Base-by-base conservation (phyloP, 2,888 invertebrate genomes). In the Amphipoea oculea region DNA sequence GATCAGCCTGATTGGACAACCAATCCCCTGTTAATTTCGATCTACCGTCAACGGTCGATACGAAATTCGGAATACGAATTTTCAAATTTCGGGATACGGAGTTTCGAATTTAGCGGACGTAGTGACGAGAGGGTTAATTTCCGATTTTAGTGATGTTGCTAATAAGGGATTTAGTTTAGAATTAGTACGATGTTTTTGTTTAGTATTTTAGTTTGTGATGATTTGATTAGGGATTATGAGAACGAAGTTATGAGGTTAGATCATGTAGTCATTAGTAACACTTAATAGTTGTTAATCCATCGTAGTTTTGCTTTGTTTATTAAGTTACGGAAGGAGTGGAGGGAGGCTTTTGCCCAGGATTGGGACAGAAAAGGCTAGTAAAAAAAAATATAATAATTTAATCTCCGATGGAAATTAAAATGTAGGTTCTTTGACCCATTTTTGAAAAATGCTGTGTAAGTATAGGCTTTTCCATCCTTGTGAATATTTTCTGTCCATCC, bases 1-100 rank as follows among this genome's bases (percentile, higher is more conserved):
- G 68, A 89, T 86, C 81, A 79, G 73, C 68, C 83, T 82, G 86
- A 89, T 89, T 89, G 89, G 86, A 85, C 81, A 85, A 67, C 88
- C 86, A 87, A 88, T 86, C 78, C 88, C 76, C 71, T 72, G 83
- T 89, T 89, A 89, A 89, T 89, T 89, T 82, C 78, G 84, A 89
- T 82, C 86, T 81, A 83, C 82, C 87, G 83, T 89, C 88, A 87
- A 85, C 81, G 87, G 87, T 87, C 85, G 85, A 85, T 85, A 87
- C 71, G 76, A 63, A 73, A 71, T 78, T 40, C 75, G 66, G 77
- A 78, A 86, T 83, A 73, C 78, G 79, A 79, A 82, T 78, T 83
- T 79, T 78, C 75, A 71, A 84, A 84, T 87, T 65, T 72, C 65
- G 9, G 65, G 69, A 81, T 78, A 81, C 84, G 78, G 54, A 78